These are phyloP conservation scores for Ginglymostoma cirratum DNA, from an alignment of 2,113 vertebrate genomes.

Conservation along the genomic window DNA sequence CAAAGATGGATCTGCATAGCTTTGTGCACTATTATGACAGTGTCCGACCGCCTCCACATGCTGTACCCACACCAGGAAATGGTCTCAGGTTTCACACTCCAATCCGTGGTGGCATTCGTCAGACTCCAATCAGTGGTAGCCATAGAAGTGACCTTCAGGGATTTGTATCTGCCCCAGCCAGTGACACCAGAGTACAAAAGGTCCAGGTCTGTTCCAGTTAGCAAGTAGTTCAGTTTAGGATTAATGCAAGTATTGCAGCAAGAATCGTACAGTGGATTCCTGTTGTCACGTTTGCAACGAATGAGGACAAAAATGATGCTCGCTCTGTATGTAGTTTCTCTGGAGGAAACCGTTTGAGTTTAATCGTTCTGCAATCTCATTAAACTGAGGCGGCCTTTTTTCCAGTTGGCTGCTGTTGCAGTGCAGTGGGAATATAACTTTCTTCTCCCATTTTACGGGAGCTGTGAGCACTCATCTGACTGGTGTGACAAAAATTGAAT, in stretches of 20 bases:
- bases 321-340: constrained; percentile 19
- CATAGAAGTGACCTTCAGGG: constrained; percentile 50
- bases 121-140: constrained; percentile 45
- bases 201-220: constrained; percentile 53
- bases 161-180: constrained; percentile 41
- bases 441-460: neutral
- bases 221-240: constrained; percentile 41
- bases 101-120: constrained; percentile 44
- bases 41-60: constrained; percentile 44
- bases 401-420: neutral
- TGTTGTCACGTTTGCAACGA: constrained; percentile 25
- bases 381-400: neutral
- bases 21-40: constrained; percentile 44
- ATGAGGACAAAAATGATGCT: constrained; percentile 42
- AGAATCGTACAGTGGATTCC: constrained; percentile 34
- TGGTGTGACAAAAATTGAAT: constrained; percentile 14
- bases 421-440: neutral
- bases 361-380: neutral
- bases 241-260: constrained; percentile 39
- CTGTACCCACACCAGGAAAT: constrained; percentile 34
- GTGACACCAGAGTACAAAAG: constrained; percentile 49
- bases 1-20: constrained; percentile 45
- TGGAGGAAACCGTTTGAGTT: neutral
- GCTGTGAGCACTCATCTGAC: constrained; percentile 26
- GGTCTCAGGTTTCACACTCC: constrained; percentile 46